Base-by-base conservation (phyloP, 1,140 invertebrate genomes). In the Plutomurus gul region DNA sequence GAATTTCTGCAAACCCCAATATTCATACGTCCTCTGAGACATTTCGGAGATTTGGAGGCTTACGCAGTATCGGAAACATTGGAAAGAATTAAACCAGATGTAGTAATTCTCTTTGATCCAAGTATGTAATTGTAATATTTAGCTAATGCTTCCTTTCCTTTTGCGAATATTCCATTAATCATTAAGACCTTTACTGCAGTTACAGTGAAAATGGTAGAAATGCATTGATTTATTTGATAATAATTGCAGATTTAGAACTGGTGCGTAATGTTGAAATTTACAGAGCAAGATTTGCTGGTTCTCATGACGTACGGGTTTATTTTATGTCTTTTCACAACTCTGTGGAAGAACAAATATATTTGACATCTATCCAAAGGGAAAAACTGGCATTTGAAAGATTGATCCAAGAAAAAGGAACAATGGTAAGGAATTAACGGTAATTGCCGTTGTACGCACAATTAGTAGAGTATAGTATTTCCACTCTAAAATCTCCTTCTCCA, bases 381-480 rank as follows among this genome's bases (percentile, higher is more conserved):
- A 99, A 99, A 86, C 91, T 95, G 85, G 94, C 96, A 0, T 99
- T 99, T 88, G 96, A 98, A 86, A 89, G 90, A 82, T 89, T 99
- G 4, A 98, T 97, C 81, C 90, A 93, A 85, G 92, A 95, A 25
- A 99, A 98, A 89, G 92, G 93, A 84, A 94, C 96, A 88, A 90
- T 89, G 89, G 75, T 84, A 77, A 78, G 27, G 25, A 4, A 77
- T 79, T 78, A 47, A 72, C 18, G 27, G 56, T 33, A 73, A 20
- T 49, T 51, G 72, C 65, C 46, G 22, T 60, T 3, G 1, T 60
- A 30, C 30, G 8, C 22, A 47, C 81, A 47, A 80, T 83, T 80
- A 81, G 87, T 86, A 13, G 82, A 96, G 94, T 92, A 90, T 46
- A 1, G 20, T 3, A 47, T n/a, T 27, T 75, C 6, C 22, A 60